Percentiles rank a stretch among this genome's conserved stretches.
These are phyloP conservation scores for Ptychoptera contaminata DNA, from an alignment of 2,888 invertebrate species.

Conservation along the genomic window DNA sequence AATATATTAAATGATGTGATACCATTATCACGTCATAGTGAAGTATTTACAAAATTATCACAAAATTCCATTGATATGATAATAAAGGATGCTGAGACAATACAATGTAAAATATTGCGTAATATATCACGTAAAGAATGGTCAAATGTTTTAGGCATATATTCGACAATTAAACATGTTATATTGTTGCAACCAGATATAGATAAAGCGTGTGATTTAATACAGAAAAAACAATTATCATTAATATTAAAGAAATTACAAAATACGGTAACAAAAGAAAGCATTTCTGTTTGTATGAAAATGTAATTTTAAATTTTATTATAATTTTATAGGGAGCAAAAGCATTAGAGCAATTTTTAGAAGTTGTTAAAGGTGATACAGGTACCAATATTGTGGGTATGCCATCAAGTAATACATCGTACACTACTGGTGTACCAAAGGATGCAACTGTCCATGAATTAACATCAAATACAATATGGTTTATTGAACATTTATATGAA, in stretches of 20 bases:
- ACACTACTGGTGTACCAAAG: conserved; percentile 42
- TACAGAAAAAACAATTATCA: conserved; percentile 52
- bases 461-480: conserved; percentile 85
- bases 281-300: conserved; percentile 5
- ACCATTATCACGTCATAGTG: conserved; percentile 61
- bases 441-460: conserved; percentile 98
- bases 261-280: conserved; percentile 39
- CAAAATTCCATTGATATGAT: conserved; percentile 72
- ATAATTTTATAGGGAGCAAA: conserved; percentile 54
- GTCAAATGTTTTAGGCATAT: conserved; percentile 61
- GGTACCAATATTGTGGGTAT: conserved; percentile 52
- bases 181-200: conserved; percentile 63
- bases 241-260: conserved; percentile 58
- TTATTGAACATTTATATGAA: conserved; percentile 71
- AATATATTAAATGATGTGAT: conserved; percentile 70
- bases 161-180: conserved; percentile 68
- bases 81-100: conserved; percentile 71
- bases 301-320: conserved; percentile 1
- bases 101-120: conserved; percentile 44
- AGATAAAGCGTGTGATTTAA: conserved; percentile 57
- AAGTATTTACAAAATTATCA: conserved; percentile 70
- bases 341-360: conserved; percentile 84
- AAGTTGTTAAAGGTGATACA: conserved; percentile 63
- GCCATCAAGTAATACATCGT: conserved; percentile 20
- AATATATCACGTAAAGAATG: conserved; percentile 65